phyloP scores from a whole-genome alignment of 2,113 vertebrate genomes.

The Hippocampus comes region DNA sequence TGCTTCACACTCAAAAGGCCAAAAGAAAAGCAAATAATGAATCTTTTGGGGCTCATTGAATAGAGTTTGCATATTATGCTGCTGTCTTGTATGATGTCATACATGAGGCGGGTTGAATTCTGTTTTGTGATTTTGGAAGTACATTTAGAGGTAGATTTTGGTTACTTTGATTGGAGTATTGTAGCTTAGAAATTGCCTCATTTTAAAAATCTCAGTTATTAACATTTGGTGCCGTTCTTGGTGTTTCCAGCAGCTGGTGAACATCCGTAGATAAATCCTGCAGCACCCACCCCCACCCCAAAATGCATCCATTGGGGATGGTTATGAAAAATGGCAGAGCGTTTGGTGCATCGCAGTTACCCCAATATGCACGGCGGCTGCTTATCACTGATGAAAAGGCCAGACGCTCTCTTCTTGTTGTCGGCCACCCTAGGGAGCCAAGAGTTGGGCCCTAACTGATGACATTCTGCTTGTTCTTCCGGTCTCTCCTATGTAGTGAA shows the following conservation, averaged over 20 bases:
- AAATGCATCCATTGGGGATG: not conserved
- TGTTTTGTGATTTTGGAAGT: too few relatives aligned
- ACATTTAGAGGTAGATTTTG: too few relatives aligned
- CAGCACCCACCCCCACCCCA: not conserved
- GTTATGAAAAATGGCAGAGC: not conserved
- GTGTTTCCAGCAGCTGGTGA: constrained; percentile 4
- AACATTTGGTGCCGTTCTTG: not conserved
- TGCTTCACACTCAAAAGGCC: not conserved
- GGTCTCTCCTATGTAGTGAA: constrained; percentile 19
- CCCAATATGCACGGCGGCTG: constrained; percentile 6
- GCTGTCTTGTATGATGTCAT: not conserved
- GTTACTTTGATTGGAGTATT: not conserved
- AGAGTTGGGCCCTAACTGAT: constrained; percentile 14
- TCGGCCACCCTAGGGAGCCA: constrained; percentile 20
- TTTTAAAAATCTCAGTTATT: not conserved
- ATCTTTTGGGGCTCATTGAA: not conserved
- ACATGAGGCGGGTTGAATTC: not conserved
- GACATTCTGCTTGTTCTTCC: constrained; percentile 31
- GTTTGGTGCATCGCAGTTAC: not conserved
- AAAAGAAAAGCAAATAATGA: not conserved
- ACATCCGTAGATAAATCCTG: not conserved
- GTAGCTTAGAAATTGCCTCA: not conserved
- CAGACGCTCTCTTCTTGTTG: constrained; percentile 16
- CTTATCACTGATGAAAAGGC: constrained; percentile 24
- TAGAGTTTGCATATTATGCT: not conserved